A percentile compares a stretch with the other conserved stretches of the same genome.
phyloP scores from a whole-genome alignment of 1,140 invertebrate genomes.

The Nasonia giraulti region DNA sequence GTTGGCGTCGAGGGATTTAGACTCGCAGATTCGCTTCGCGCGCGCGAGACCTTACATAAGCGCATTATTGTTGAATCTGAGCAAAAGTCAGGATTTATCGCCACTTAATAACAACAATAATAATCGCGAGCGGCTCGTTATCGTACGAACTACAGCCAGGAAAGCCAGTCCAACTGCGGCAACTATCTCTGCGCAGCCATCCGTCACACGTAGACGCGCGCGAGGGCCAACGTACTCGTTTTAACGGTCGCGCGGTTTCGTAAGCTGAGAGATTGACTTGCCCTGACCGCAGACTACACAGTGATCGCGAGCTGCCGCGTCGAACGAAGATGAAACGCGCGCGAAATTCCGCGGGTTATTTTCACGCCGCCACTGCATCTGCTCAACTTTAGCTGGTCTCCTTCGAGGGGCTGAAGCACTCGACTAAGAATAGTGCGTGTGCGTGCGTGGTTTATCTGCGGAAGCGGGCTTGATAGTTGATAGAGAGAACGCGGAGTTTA shows the following conservation, averaged over 20 bases:
- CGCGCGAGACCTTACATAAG: not conserved
- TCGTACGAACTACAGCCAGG: not conserved
- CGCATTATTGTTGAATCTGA: slow-evolving; percentile 1
- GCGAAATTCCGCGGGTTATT: slow-evolving; percentile 34
- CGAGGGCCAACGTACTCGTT: not conserved
- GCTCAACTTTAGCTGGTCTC: not conserved
- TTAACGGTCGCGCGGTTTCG: not conserved
- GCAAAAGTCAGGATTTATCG: not conserved
- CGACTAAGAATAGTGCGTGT: not conserved
- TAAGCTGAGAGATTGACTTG: not conserved
- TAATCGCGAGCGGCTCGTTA: not conserved
- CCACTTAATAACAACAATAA: not conserved
- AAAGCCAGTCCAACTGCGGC: no score
- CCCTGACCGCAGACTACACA: not conserved
- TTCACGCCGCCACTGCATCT: not conserved
- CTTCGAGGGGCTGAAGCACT: no score
- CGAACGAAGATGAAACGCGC: slow-evolving; percentile 4
- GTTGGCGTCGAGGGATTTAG: not conserved
- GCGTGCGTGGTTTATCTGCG: not conserved
- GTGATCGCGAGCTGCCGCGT: no score
- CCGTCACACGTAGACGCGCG: no score
- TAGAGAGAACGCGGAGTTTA: not conserved
- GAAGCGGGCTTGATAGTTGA: not conserved
- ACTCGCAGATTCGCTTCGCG: not conserved
- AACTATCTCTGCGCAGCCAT: no score